Evolutionary conservation across 2,113 vertebrate genomes (phyloP).

Genomic region (Corythoichthys haematopterus): DNA sequence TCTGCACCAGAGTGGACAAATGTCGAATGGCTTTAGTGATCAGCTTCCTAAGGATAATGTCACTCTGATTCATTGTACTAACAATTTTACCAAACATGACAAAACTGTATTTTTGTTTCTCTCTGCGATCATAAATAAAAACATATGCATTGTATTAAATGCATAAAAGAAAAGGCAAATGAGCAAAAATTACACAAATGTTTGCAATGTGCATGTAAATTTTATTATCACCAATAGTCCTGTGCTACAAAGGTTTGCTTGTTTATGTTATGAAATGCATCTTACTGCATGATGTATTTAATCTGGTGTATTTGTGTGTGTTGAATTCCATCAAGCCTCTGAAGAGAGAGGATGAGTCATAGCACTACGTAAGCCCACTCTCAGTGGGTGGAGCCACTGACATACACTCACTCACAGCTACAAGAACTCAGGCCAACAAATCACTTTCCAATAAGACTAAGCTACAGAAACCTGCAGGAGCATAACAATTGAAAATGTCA

Average conservation of each 20-base stretch:
- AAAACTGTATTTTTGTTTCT: conserved; percentile 8
- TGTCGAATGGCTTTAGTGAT: conserved; percentile 36
- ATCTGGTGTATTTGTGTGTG: conserved; percentile 60
- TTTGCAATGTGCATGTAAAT: conserved; percentile 4
- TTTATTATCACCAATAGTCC: not conserved
- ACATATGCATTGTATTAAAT: not conserved
- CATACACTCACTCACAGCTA: conserved; percentile 50
- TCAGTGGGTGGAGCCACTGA: conserved; percentile 66
- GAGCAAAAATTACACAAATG: conserved; percentile 4
- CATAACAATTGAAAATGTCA: conserved; percentile 2
- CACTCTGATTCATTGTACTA: conserved; percentile 4
- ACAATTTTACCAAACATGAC: not conserved
- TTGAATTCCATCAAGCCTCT: conserved; percentile 65
- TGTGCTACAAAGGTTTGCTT: conserved; percentile 29
- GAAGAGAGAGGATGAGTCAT: conserved; percentile 70
- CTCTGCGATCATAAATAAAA: not conserved
- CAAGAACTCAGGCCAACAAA: conserved; percentile 42
- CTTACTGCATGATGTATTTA: conserved; percentile 53
- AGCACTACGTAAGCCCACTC: conserved; percentile 67
- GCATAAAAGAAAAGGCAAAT: not conserved
- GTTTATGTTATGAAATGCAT: conserved; percentile 32
- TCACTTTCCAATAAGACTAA: conserved; percentile 11
- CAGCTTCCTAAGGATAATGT: conserved; percentile 25
- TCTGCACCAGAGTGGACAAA: conserved; percentile 49
- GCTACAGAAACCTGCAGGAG: conserved; percentile 7